These are phyloP conservation scores for Agelastica alni DNA, from an alignment of 2,888 invertebrate genomes.

Conservation along the genomic window DNA sequence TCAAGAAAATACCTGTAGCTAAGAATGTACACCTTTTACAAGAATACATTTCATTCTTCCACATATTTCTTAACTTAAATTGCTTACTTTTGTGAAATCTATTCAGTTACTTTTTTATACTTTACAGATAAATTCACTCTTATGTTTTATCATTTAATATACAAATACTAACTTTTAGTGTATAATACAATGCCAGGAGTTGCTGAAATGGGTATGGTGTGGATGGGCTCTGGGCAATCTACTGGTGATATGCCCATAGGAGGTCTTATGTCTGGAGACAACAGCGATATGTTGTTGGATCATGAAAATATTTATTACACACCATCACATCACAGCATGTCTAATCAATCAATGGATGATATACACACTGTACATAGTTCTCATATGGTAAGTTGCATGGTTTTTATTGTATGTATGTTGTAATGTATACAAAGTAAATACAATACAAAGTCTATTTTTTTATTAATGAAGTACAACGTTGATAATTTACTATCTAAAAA, in stretches of 20 bases:
- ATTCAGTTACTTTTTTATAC: no score
- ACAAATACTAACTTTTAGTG: slow-evolving; percentile 41
- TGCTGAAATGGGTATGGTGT: slow-evolving; percentile 67
- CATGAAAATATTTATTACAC: slow-evolving; percentile 56
- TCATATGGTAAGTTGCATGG: slow-evolving; percentile 61
- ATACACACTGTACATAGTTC: slow-evolving; percentile 56
- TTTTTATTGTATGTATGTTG: no score
- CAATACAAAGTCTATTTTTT: no score
- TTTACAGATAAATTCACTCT: neutral
- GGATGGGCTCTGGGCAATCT: slow-evolving; percentile 67
- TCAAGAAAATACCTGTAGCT: no score
- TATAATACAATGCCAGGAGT: slow-evolving; percentile 61
- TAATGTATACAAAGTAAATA: no score
- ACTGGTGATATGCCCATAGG: slow-evolving; percentile 58
- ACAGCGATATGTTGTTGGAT: slow-evolving; percentile 55
- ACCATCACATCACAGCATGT: slow-evolving; percentile 56
- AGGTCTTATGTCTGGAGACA: slow-evolving; percentile 51
- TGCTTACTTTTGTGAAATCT: no score
- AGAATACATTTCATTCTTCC: no score
- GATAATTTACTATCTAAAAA: no score
- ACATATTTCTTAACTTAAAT: no score
- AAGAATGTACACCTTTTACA: no score
- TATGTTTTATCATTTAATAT: neutral
- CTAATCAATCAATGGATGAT: slow-evolving; percentile 60
- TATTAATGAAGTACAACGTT: no score